Evolutionary conservation across 1,140 invertebrate species (phyloP), one percentile per base, ranked within the genome.

Genomic region (Drosophila varians): DNA sequence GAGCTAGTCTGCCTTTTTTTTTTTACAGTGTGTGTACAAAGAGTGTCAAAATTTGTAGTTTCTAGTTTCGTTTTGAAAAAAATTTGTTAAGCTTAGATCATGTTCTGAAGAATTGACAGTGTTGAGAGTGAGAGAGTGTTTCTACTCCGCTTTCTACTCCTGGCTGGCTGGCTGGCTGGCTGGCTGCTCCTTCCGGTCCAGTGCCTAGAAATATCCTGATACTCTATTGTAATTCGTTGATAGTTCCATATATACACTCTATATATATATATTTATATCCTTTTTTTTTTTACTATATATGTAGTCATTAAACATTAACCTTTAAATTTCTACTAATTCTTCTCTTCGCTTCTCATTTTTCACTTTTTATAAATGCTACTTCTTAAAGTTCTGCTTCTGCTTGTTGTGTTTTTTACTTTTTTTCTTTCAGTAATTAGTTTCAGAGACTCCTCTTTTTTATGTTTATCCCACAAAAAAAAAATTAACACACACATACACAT

Each of bases 171-270:
- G 6, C 45, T 28, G 26, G 26, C 23, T 43, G 48, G 49, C 48
- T 53, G 9, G 6, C 45, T 28, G 26, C 7, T n/a, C n/a, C 23
- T 46, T 56, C 49, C 25, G 19, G 47, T 46, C 46, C 49, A 36
- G 47, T 65, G 68, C 42, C 46, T 52, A 58, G 55, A 60, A 74
- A 73, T 73, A 64, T 43, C 49, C 58, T 52, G 31, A 52, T 56
- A 36, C 74, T 86, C 82, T 80, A 78, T 75, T 55, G 76, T 76
- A 87, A 86, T 86, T 86, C 80, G 80, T 86, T 86, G 80, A 86
- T 87, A 87, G 76, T 77, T 86, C 65, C 76, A 79, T 74, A 56
- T 73, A 77, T 74, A 74, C 58, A 74, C 70, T 74, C 51, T 66
- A 71, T 76, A 71, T 38, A 38, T 73, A 56, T 72, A 77, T 74